Evolutionary conservation across 1,140 invertebrate species (phyloP).

Genomic region (Drosophila repletoides): DNA sequence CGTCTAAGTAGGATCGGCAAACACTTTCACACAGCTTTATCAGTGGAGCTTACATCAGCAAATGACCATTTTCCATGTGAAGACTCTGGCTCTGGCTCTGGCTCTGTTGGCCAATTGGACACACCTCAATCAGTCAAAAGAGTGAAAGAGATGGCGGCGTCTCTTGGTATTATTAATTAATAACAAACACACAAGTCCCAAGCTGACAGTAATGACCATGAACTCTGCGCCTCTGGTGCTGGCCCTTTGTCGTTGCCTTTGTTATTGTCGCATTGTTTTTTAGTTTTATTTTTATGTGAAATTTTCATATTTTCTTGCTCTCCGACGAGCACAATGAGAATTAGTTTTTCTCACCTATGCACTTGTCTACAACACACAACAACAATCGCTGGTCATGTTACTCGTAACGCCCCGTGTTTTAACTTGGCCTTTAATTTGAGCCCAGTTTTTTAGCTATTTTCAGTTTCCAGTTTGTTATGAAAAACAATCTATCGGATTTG

Average conservation of each 20-base stretch:
- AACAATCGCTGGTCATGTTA: constrained; percentile 28
- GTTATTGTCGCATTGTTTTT: no score
- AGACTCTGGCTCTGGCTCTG: constrained; percentile 18
- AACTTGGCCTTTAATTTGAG: constrained; percentile 39
- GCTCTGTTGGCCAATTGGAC: constrained; percentile 25
- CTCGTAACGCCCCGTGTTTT: constrained; percentile 13
- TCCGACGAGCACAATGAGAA: constrained; percentile 38
- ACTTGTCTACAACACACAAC: constrained; percentile 32
- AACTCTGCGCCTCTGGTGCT: constrained; percentile 41
- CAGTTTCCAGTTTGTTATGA: constrained; percentile 46
- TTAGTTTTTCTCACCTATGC: constrained; percentile 13
- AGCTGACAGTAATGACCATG: constrained; percentile 52
- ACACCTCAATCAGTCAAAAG: constrained; percentile 9
- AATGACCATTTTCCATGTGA: constrained; percentile 55
- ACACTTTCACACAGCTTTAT: constrained; percentile 67
- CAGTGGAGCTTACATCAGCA: constrained; percentile 44
- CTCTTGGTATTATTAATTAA: constrained; percentile 60
- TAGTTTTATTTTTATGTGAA: constrained; percentile 18
- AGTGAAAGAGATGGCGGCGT: background rate
- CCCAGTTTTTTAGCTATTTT: no score
- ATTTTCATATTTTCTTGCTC: constrained; percentile 28
- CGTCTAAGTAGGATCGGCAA: constrained; percentile 24
- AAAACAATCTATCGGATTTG: constrained; percentile 33
- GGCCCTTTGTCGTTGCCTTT: constrained; percentile 22
- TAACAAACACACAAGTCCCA: constrained; percentile 27